Evolutionary conservation across 2,797 vertebrate genomes (phyloP), one percentile per base, ranked within the genome.

Genomic region (Pipistrellus kuhlii): DNA sequence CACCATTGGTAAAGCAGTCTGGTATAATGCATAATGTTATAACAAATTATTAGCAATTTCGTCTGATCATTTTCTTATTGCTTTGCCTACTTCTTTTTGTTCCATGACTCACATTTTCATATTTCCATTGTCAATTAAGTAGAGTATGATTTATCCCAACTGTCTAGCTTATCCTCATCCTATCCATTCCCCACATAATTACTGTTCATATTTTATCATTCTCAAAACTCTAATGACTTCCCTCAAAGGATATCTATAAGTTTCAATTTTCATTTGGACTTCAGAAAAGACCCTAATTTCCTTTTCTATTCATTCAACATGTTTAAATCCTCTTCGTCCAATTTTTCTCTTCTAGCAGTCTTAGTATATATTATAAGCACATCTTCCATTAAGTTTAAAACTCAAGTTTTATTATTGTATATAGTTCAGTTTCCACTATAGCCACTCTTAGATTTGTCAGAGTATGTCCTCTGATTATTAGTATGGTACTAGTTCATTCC

Each of bases 371-470:
- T 41, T 53, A 23, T 46, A 51, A 87, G 11, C 0, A 78, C 14
- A 1, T 8, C 13, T 20, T 89, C 48, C 21, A 59, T 90, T 69
- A 85, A 44, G 82, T 93, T 86, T 94, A 88, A 85, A 90, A 59
- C 53, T 83, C 8, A 6, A 59, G 14, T 46, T 76, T 48, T 55
- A n/a, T 71, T 71, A n/a, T n/a, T n/a, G n/a, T n/a, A 71, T 46
- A 30, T 55, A 77, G 14, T 51, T 77, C 25, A 84, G 2, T 77
- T 85, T 82, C 10, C 9, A 8, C 12, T 62, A 38, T n/a, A 73
- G 64, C 23, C n/a, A 69, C 17, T 51, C 23, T 69, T 71, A 21
- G 0, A 55, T 75, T 55, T 64, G 5, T 72, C 76, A 71, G 10
- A n/a, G 27, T 55, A 46, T 85, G 12, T 35, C 89, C 80, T 94